phyloP scores from a whole-genome alignment of 2,113 vertebrate species.

The Hippocampus zosterae region DNA sequence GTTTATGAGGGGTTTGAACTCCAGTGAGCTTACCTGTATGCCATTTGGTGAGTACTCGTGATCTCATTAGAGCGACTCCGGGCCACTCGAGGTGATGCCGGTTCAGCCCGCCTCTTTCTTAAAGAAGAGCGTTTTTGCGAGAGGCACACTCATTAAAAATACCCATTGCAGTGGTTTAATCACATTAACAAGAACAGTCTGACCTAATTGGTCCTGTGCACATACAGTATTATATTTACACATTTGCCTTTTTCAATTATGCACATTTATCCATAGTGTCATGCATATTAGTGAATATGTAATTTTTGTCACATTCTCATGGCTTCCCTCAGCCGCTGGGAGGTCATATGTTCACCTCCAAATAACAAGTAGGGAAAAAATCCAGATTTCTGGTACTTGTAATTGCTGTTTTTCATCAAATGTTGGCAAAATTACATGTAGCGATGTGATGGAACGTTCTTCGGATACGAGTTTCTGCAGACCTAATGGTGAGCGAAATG shows the following conservation, averaged over 20 bases:
- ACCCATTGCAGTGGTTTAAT: not conserved
- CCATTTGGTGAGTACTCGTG: not conserved
- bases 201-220: not conserved
- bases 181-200: not conserved
- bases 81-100: conserved; percentile 48
- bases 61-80: conserved; percentile 52
- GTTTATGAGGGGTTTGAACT: not conserved
- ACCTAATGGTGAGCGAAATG: conserved; percentile 5
- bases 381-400: not conserved
- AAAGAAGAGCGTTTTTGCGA: conserved; percentile 53
- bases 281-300: not conserved
- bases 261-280: not conserved
- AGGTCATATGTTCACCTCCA: not conserved
- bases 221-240: not conserved
- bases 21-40: not conserved
- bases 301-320: not conserved
- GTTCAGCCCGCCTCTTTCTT: conserved; percentile 40
- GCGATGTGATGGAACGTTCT: not conserved
- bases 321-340: not conserved
- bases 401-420: not conserved
- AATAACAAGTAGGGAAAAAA: not conserved
- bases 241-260: not conserved
- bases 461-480: not conserved
- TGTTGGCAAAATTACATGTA: not conserved
- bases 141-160: conserved; percentile 68